Conservation (phyloP, 2,797 vertebrate species). For the Bucorvus abyssinicus region DNA sequence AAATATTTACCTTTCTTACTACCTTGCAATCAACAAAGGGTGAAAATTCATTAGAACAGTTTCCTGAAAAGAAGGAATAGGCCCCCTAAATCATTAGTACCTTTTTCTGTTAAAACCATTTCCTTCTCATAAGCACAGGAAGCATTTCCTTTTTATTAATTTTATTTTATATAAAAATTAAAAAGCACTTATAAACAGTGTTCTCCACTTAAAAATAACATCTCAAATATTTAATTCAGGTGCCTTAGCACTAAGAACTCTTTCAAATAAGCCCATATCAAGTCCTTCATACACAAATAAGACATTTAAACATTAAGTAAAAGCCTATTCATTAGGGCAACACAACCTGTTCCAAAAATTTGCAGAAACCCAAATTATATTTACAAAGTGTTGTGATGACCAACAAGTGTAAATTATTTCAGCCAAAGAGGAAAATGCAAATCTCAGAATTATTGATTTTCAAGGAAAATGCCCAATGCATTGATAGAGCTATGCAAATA, state of each 20-base stretch:
- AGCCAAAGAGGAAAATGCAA: background rate
- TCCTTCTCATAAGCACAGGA: background rate
- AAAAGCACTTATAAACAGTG: background rate
- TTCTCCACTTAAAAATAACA: background rate
- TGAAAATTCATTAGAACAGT: background rate
- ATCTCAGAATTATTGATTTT: background rate
- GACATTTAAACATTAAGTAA: background rate
- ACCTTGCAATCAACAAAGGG: background rate
- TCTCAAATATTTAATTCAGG: background rate
- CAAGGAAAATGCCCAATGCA: background rate
- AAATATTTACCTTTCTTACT: background rate
- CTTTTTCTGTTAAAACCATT: background rate
- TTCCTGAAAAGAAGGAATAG: background rate
- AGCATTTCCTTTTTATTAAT: background rate
- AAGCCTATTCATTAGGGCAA: background rate
- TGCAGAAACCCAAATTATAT: background rate
- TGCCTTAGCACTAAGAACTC: background rate
- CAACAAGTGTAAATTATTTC: background rate
- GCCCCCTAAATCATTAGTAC: background rate
- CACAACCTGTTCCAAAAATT: background rate
- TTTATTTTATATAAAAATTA: background rate
- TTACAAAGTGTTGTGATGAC: background rate
- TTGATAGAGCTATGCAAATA: background rate
- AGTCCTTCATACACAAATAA: background rate
- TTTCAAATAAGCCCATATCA: background rate